phyloP scores from a whole-genome alignment of 2,888 invertebrate genomes.

The Thymelicus lineola region DNA sequence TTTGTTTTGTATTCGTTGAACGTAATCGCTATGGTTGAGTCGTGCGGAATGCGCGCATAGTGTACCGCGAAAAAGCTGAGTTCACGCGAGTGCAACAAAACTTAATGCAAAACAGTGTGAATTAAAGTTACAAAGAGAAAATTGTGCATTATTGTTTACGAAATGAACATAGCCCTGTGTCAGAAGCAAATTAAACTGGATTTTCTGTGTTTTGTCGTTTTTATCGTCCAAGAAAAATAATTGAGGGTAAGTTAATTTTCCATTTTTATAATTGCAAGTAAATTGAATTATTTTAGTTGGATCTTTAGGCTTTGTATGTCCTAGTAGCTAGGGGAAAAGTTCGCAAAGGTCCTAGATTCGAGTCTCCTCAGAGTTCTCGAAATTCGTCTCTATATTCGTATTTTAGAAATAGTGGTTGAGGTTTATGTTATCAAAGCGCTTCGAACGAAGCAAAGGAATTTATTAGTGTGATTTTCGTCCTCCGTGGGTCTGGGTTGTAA shows the following conservation, averaged over 20 bases:
- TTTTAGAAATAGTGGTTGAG: too few species aligned
- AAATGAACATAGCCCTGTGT: constrained; percentile 63
- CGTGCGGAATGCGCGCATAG: constrained; percentile 65
- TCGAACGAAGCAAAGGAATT: too few species aligned
- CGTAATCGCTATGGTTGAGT: constrained; percentile 69
- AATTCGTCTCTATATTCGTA: too few species aligned
- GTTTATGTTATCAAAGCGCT: too few species aligned
- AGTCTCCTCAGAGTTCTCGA: too few species aligned
- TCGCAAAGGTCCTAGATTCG: too few species aligned
- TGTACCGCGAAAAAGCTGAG: constrained; percentile 70
- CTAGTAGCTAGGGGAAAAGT: too few species aligned
- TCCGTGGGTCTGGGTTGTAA: too few species aligned
- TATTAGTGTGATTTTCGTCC: too few species aligned
- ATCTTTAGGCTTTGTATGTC: too few species aligned
- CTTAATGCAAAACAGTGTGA: constrained; percentile 74
- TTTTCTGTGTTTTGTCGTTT: constrained; percentile 48
- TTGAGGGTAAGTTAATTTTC: constrained; percentile 28
- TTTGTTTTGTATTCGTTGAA: constrained; percentile 80
- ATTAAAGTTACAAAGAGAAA: constrained; percentile 62
- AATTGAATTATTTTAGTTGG: too few species aligned
- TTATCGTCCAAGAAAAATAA: constrained; percentile 8
- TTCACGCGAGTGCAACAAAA: constrained; percentile 66
- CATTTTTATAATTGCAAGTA: too few species aligned
- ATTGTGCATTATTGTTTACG: constrained; percentile 64
- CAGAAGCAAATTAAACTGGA: constrained; percentile 57